A percentile compares a stretch with the other conserved stretches of the same genome.
These are phyloP conservation scores for Tychaedon coryphoeus DNA, from an alignment of 2,113 vertebrate genomes.

Conservation along the genomic window DNA sequence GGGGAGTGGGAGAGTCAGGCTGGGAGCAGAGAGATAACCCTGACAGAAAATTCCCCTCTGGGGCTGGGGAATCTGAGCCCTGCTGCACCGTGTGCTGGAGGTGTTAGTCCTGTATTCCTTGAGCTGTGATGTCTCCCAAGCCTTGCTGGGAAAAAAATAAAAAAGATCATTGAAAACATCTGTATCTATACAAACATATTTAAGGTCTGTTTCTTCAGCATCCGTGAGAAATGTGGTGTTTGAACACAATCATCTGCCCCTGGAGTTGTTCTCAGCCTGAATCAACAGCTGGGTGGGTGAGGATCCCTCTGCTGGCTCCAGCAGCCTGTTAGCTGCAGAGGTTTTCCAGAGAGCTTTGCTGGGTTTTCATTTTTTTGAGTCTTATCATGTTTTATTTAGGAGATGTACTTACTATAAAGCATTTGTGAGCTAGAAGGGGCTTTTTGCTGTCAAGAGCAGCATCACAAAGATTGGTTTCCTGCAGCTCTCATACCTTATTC, in stretches of 20 bases:
- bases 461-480: background rate
- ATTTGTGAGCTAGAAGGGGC: background rate
- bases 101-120: background rate
- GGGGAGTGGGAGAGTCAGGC: background rate
- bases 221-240: background rate
- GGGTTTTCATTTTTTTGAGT: background rate
- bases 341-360: background rate
- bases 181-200: background rate
- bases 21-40: background rate
- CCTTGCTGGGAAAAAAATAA: background rate
- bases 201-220: background rate
- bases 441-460: conserved; percentile 2
- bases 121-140: rapidly evolving
- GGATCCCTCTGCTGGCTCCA: background rate
- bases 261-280: background rate
- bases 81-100: background rate
- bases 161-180: background rate
- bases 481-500: background rate
- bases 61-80: background rate
- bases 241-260: background rate
- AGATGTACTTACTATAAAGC: background rate
- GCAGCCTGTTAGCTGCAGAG: background rate
- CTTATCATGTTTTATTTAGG: conserved; percentile 15
- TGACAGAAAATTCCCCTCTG: background rate
- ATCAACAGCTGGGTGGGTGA: background rate